These are phyloP conservation scores for Drosophila ohnishii DNA, from an alignment of 1,140 invertebrate genomes.

Conservation along the genomic window DNA sequence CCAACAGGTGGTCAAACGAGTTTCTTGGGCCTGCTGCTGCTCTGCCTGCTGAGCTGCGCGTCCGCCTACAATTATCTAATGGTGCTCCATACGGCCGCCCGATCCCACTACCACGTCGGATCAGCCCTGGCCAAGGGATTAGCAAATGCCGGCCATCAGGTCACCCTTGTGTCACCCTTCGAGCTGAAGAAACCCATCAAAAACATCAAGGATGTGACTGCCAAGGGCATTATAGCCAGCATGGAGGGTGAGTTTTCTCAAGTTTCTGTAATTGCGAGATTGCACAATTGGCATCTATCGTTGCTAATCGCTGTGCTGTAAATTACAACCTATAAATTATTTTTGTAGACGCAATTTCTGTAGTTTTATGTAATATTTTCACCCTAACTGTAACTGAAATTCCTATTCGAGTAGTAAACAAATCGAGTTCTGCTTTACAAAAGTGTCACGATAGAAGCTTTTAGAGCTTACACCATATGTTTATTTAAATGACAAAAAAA, in stretches of 20 bases:
- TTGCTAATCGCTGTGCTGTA: neutral
- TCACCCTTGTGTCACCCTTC: constrained; percentile 85
- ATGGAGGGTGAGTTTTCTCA: constrained; percentile 53
- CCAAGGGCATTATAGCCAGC: constrained; percentile 29
- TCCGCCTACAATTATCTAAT: constrained; percentile 76
- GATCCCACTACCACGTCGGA: constrained; percentile 86
- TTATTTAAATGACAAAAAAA: neutral
- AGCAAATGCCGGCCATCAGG: constrained; percentile 84
- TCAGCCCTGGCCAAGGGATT: constrained; percentile 84
- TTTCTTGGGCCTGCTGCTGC: constrained; percentile 41
- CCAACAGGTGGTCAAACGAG: constrained; percentile 36
- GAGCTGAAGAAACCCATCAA: constrained; percentile 82
- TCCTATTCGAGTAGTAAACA: neutral
- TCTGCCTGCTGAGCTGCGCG: constrained; percentile 56
- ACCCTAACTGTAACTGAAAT: neutral
- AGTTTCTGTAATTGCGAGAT: neutral
- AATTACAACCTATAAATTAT: neutral
- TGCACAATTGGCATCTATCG: neutral
- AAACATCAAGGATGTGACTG: constrained; percentile 84
- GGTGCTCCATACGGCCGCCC: constrained; percentile 83
- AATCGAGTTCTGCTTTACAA: neutral
- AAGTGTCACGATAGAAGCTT: neutral
- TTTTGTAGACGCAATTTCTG: neutral
- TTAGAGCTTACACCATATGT: neutral
- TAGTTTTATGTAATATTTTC: neutral